Conservation (phyloP, 2,797 vertebrate genomes). For the Galaxias olidus region DNA sequence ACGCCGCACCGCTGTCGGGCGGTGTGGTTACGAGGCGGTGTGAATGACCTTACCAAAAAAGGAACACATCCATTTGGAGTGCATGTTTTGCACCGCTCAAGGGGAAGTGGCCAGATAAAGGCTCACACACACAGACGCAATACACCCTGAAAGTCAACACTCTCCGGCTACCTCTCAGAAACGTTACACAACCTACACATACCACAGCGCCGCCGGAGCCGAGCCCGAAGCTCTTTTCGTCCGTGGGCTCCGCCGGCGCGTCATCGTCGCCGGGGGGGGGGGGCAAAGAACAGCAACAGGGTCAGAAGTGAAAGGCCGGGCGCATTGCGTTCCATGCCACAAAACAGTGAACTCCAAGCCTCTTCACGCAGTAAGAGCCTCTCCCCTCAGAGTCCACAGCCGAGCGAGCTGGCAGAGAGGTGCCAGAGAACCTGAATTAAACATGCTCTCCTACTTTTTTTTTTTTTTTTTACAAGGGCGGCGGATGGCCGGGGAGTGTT, state of each 20-base stretch:
- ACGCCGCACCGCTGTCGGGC: not conserved
- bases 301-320: too few species aligned
- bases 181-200: not conserved
- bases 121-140: slow-evolving; percentile 22
- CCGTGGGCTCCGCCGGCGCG: not conserved
- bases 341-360: too few species aligned
- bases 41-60: slow-evolving; percentile 12
- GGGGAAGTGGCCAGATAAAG: slow-evolving; percentile 25
- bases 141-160: slow-evolving; percentile 10
- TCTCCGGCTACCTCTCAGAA: not conserved
- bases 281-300: too few species aligned
- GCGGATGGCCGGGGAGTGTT: not conserved
- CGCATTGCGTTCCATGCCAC: too few species aligned
- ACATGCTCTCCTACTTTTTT: too few species aligned
- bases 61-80: slow-evolving; percentile 14
- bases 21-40: not conserved
- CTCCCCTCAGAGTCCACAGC: not conserved
- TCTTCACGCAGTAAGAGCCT: too few species aligned
- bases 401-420: not conserved
- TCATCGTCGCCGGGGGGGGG: not conserved
- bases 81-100: slow-evolving; percentile 18
- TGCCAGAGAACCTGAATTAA: not conserved
- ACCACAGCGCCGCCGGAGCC: not conserved
- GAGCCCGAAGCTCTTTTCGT: not conserved
- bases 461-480: slow-evolving; percentile 1